These are phyloP conservation scores for Auanema freiburgensis DNA, from an alignment of 2,888 invertebrate genomes.

Conservation along the genomic window DNA sequence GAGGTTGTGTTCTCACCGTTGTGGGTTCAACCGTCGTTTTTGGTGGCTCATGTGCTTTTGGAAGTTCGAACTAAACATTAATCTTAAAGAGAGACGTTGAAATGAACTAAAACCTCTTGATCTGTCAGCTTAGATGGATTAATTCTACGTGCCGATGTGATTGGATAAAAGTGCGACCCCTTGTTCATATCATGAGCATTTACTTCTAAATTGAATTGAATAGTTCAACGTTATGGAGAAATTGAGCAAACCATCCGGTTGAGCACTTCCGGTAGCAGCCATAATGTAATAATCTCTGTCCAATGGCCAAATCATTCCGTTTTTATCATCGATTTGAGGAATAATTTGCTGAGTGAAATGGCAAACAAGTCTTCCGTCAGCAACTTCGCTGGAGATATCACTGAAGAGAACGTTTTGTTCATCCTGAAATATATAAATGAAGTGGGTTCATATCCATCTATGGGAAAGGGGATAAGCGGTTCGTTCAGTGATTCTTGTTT, in stretches of 20 bases:
- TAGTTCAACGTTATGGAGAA: background rate
- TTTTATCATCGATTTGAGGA: constrained; percentile 50
- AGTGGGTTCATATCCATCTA: no score
- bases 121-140: constrained; percentile 39
- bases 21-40: no score
- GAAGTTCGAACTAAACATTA: no score
- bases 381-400: constrained; percentile 44
- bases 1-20: no score
- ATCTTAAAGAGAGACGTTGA: no score
- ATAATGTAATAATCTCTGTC: constrained; percentile 53
- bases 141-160: constrained; percentile 49
- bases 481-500: no score
- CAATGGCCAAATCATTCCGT: constrained; percentile 51
- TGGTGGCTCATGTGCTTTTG: no score
- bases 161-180: constrained; percentile 56
- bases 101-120: constrained; percentile 19
- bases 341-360: constrained; percentile 53
- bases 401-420: constrained; percentile 39
- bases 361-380: constrained; percentile 50
- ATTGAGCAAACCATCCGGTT: constrained; percentile 53
- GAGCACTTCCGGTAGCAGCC: constrained; percentile 59
- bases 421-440: constrained; percentile 35
- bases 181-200: constrained; percentile 56
- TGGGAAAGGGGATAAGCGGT: no score
- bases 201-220: constrained; percentile 44